Percentiles rank a stretch among this genome's conserved stretches.
Evolutionary conservation across 2,113 vertebrate species (phyloP).

Genomic region (Oncorhynchus gorbuscha): DNA sequence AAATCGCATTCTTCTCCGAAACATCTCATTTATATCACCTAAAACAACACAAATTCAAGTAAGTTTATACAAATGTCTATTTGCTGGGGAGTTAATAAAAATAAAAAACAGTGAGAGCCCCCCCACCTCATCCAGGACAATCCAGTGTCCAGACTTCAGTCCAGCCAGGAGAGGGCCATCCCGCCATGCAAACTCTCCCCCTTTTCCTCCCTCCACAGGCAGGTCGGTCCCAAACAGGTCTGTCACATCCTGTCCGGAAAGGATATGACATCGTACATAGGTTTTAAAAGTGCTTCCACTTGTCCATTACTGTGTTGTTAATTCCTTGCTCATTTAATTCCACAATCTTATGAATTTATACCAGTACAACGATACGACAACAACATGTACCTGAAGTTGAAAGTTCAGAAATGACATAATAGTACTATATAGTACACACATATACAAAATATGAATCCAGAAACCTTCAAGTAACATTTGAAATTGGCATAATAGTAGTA

Average conservation of each 20-base stretch:
- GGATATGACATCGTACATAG: background rate
- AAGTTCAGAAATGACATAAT: background rate
- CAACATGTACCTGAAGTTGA: background rate
- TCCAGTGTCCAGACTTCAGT: slow-evolving; percentile 94
- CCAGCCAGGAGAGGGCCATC: slow-evolving; percentile 92
- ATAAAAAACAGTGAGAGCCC: background rate
- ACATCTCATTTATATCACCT: background rate
- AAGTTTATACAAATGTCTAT: no score
- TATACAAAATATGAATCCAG: background rate
- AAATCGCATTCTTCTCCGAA: background rate
- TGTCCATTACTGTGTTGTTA: background rate
- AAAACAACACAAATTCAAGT: background rate
- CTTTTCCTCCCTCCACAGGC: slow-evolving; percentile 94
- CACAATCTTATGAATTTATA: background rate
- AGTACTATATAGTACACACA: background rate
- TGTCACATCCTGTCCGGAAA: slow-evolving; percentile 84
- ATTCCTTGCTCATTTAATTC: no score
- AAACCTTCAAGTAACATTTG: background rate
- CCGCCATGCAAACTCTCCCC: slow-evolving; percentile 95
- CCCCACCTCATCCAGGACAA: slow-evolving; percentile 92
- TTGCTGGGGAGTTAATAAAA: no score
- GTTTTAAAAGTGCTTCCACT: background rate
- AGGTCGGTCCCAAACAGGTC: slow-evolving; percentile 96
- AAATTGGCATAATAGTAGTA: background rate
- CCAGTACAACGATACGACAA: background rate